A percentile compares a stretch with the other conserved stretches of the same genome.
These are phyloP conservation scores for Spea multiplicata DNA, from an alignment of 2,113 vertebrate genomes.

Conservation along the genomic window DNA sequence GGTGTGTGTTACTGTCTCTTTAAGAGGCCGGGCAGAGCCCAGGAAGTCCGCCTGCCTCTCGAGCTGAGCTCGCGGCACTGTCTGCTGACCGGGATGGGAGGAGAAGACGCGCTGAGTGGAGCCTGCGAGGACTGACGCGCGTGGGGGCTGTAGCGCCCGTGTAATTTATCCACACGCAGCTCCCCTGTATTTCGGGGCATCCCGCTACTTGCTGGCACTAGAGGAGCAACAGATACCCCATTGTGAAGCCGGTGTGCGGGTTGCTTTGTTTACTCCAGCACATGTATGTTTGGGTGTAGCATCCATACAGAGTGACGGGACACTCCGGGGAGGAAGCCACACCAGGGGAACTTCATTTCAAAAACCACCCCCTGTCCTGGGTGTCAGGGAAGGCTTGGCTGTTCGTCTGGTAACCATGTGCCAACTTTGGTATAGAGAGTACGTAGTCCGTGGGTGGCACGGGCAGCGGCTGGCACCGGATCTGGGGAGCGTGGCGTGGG, in stretches of 20 bases:
- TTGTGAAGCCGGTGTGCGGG: background rate
- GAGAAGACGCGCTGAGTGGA: background rate
- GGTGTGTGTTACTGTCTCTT: background rate
- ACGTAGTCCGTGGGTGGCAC: background rate
- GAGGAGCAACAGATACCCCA: too few relatives aligned
- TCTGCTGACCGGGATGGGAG: background rate
- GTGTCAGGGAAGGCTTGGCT: background rate
- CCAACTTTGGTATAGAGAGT: conserved; percentile 12
- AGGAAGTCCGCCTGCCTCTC: background rate
- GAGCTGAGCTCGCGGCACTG: conserved; percentile 11
- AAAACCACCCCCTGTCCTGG: background rate
- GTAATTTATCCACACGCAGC: background rate
- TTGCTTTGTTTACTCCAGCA: background rate
- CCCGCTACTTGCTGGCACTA: too few relatives aligned
- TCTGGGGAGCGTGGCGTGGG: too few relatives aligned
- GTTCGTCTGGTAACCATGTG: background rate
- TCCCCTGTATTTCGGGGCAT: too few relatives aligned
- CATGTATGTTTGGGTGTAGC: too few relatives aligned
- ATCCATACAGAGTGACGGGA: too few relatives aligned
- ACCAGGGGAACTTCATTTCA: background rate
- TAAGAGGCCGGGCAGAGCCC: conserved; percentile 9
- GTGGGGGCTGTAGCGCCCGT: background rate
- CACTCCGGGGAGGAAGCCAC: background rate
- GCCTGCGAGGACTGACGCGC: background rate
- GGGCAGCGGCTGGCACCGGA: background rate